Evolutionary conservation across 2,888 invertebrate genomes (phyloP).

Genomic region (Hydrotaea diabolus): DNA sequence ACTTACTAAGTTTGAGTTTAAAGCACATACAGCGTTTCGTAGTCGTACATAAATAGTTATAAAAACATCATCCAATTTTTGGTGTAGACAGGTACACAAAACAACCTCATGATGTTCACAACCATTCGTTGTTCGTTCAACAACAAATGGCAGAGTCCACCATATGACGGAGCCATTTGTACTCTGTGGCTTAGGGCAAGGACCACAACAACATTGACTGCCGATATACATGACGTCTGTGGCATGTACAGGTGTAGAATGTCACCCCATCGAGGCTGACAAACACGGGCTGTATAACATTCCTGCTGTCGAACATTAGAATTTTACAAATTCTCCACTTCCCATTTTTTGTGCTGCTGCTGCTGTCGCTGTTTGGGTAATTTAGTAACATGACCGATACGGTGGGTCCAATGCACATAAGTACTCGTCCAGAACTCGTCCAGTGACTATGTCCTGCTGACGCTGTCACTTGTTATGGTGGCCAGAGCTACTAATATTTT

Average conservation of each 20-base stretch:
- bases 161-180: not conserved
- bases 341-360: not conserved
- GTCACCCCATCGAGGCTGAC: not conserved
- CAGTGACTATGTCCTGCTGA: not conserved
- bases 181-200: not conserved
- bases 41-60: not conserved
- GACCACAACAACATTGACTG: not conserved
- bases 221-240: not conserved
- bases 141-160: constrained; percentile 8
- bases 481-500: constrained; percentile 27
- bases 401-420: constrained; percentile 18
- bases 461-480: not conserved
- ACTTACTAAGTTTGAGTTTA: not conserved
- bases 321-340: constrained; percentile 15
- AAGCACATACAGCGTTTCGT: not conserved
- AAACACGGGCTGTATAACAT: not conserved
- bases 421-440: not conserved
- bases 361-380: constrained; percentile 52
- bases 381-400: constrained; percentile 53
- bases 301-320: constrained; percentile 37
- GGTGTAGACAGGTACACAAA: not conserved
- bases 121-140: not conserved
- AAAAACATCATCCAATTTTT: constrained; percentile 14
- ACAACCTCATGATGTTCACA: constrained; percentile 21
- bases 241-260: not conserved